Evolutionary conservation across 2,888 invertebrate species (phyloP).

Genomic region (Uropetala carovei): DNA sequence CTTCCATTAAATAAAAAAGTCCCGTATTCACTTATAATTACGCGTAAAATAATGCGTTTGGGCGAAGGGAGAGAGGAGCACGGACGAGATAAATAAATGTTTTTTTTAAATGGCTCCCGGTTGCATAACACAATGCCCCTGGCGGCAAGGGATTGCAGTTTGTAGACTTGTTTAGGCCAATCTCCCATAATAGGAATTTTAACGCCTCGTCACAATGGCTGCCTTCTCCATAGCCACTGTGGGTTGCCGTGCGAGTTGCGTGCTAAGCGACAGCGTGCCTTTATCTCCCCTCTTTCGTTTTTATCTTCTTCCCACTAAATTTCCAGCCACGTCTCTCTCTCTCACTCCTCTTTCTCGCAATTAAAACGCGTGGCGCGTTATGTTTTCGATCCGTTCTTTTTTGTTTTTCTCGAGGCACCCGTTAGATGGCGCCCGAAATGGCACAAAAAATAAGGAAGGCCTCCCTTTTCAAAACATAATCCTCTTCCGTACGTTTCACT

Average conservation of each 20-base stretch:
- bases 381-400: not conserved
- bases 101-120: not conserved
- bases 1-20: constrained; percentile 2
- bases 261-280: not conserved
- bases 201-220: constrained; percentile 4
- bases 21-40: constrained; percentile 45
- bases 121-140: not conserved
- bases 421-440: constrained; percentile 10
- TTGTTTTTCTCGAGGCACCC: not conserved
- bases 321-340: not conserved
- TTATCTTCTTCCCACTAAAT: no score
- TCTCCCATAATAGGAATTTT: not conserved
- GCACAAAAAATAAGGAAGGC: not conserved
- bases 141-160: not conserved
- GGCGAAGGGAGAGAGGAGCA: not conserved
- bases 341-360: not conserved
- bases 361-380: not conserved
- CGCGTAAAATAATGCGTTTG: constrained; percentile 23
- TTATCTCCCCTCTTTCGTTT: not conserved
- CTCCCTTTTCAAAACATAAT: not conserved
- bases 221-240: not conserved
- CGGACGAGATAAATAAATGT: not conserved
- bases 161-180: constrained; percentile 39
- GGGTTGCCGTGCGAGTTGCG: not conserved
- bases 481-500: not conserved